A percentile compares a stretch with the other conserved stretches of the same genome.
These are phyloP conservation scores for Porites australiensis DNA, from an alignment of 64 coral and sea anemone species.

Conservation along the genomic window DNA sequence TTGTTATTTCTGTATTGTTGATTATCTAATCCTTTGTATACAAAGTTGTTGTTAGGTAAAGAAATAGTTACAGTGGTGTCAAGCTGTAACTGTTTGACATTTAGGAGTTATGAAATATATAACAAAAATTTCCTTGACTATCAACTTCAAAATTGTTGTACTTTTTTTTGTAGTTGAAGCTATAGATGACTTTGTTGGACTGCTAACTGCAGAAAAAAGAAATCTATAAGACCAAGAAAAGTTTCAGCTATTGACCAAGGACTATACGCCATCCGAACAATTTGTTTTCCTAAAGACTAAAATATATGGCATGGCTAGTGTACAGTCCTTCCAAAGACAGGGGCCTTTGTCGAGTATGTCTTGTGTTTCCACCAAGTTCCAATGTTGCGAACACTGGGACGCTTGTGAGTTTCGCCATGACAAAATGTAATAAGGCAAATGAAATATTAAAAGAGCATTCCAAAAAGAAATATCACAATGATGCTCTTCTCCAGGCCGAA, in stretches of 20 bases:
- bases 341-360: conserved; percentile 41
- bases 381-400: conserved; percentile 27
- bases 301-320: conserved; percentile 54
- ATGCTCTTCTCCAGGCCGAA: conserved; percentile 50
- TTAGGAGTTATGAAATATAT: not conserved
- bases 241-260: conserved; percentile 7
- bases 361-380: conserved; percentile 50
- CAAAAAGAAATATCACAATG: conserved; percentile 63
- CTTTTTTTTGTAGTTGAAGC: conserved; percentile 37
- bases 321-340: conserved; percentile 47
- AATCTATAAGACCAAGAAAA: conserved; percentile 39
- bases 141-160: not conserved
- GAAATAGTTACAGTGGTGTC: not conserved
- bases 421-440: conserved; percentile 33
- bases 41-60: conserved; percentile 3
- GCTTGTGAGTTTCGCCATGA: conserved; percentile 30
- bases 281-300: conserved; percentile 48
- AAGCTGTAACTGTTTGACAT: conserved; percentile 6
- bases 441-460: conserved; percentile 36
- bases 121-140: conserved; percentile 4
- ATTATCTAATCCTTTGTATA: conserved; percentile 17
- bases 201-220: conserved; percentile 21
- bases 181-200: conserved; percentile 43
- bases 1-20: not conserved
- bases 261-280: conserved; percentile 31